Evolutionary conservation across 2,888 invertebrate genomes (phyloP).

Genomic region (Nephrocerus scutellatus): DNA sequence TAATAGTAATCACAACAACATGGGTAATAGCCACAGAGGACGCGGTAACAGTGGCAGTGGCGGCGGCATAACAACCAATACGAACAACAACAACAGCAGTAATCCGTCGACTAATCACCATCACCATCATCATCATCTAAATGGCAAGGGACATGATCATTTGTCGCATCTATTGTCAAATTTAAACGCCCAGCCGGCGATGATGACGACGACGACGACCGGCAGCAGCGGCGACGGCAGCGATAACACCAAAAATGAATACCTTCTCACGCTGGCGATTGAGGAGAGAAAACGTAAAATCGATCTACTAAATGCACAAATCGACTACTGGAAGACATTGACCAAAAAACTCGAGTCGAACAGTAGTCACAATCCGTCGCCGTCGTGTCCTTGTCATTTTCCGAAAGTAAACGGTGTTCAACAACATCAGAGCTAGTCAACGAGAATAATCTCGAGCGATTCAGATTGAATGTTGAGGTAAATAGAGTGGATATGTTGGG

Average conservation of each 20-base stretch:
- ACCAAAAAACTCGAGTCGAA: conserved; percentile 42
- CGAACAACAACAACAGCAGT: conserved; percentile 20
- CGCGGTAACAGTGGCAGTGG: conserved; percentile 12
- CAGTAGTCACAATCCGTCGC: conserved; percentile 35
- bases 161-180: conserved; percentile 28
- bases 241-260: conserved; percentile 33
- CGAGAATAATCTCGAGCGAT: no score
- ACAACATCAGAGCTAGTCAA: conserved; percentile 29
- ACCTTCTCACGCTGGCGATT: conserved; percentile 39
- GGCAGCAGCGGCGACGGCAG: conserved; percentile 9
- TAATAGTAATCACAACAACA: no score
- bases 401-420: conserved; percentile 37
- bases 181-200: conserved; percentile 21
- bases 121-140: conserved; percentile 14
- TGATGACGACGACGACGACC: conserved; percentile 10
- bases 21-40: background rate
- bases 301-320: conserved; percentile 44
- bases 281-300: conserved; percentile 45
- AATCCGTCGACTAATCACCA: conserved; percentile 14
- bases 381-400: conserved; percentile 39
- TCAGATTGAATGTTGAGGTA: no score
- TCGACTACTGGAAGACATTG: conserved; percentile 45
- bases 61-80: conserved; percentile 4
- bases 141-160: conserved; percentile 28
- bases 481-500: no score